Percentiles rank a stretch among this genome's conserved stretches.
phyloP scores from a whole-genome alignment of 1,140 invertebrate genomes.

The Drosophila navojoa region DNA sequence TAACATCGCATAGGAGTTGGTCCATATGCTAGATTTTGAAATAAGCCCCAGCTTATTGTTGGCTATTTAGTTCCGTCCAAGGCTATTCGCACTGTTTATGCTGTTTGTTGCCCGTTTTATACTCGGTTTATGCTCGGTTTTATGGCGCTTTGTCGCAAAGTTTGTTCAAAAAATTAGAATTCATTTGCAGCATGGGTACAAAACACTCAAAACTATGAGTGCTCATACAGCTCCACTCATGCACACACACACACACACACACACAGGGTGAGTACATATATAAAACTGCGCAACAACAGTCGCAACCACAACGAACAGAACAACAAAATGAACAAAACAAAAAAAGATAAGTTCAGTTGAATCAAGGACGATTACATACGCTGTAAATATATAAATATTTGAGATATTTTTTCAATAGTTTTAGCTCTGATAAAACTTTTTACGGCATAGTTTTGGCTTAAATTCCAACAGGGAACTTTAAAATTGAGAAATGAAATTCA shows the following conservation, averaged over 20 bases:
- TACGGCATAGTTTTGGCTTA: too few relatives aligned
- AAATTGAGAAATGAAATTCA: too few relatives aligned
- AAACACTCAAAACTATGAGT: slow-evolving; percentile 53
- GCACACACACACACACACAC: slow-evolving; percentile 10
- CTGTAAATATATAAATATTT: background rate
- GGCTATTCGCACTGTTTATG: slow-evolving; percentile 23
- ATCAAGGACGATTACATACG: background rate
- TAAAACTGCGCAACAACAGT: slow-evolving; percentile 55
- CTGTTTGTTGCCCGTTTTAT: slow-evolving; percentile 1
- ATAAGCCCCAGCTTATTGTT: slow-evolving; percentile 17
- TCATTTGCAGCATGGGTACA: slow-evolving; percentile 64
- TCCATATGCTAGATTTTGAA: slow-evolving; percentile 1
- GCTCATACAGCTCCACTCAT: slow-evolving; percentile 23
- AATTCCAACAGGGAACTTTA: too few relatives aligned
- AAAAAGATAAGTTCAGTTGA: background rate
- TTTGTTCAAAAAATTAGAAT: slow-evolving; percentile 76
- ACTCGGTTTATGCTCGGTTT: slow-evolving; percentile 24
- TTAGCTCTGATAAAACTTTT: too few relatives aligned
- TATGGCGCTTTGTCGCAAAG: slow-evolving; percentile 55
- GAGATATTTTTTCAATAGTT: too few relatives aligned
- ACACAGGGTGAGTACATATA: slow-evolving; percentile 35
- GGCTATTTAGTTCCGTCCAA: slow-evolving; percentile 5
- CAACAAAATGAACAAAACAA: background rate
- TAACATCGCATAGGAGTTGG: slow-evolving; percentile 2
- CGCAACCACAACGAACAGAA: slow-evolving; percentile 24